phyloP scores from a whole-genome alignment of 2,113 vertebrate species.

The Dinomys branickii region DNA sequence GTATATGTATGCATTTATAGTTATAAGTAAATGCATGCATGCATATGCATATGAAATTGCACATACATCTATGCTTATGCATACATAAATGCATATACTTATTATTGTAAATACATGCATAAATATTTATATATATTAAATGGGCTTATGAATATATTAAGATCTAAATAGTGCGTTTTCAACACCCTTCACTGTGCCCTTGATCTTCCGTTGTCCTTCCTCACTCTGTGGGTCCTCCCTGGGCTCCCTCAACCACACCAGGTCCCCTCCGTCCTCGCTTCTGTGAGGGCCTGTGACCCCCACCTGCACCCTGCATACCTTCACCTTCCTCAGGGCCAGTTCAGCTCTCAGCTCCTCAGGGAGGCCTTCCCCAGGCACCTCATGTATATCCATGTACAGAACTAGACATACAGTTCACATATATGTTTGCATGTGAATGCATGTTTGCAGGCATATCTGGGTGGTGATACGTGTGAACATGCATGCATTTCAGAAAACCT shows the following conservation, averaged over 20 bases:
- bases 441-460: not conserved
- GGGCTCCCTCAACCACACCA: not conserved
- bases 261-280: not conserved
- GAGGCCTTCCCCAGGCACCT: not conserved
- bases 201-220: fast-evolving
- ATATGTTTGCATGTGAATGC: not conserved
- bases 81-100: not conserved
- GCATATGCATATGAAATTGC: not conserved
- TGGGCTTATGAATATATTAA: not conserved
- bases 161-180: not conserved
- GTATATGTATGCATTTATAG: not conserved
- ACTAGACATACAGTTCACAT: no score
- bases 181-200: fast-evolving
- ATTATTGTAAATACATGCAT: not conserved
- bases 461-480: not conserved
- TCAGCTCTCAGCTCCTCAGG: not conserved
- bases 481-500: not conserved
- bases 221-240: not conserved
- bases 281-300: not conserved
- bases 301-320: no score
- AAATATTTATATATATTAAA: not conserved
- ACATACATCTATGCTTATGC: not conserved
- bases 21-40: not conserved
- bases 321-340: not conserved
- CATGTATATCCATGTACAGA: not conserved